phyloP scores from a whole-genome alignment of 2,797 vertebrate genomes.

The Champsocephalus esox region DNA sequence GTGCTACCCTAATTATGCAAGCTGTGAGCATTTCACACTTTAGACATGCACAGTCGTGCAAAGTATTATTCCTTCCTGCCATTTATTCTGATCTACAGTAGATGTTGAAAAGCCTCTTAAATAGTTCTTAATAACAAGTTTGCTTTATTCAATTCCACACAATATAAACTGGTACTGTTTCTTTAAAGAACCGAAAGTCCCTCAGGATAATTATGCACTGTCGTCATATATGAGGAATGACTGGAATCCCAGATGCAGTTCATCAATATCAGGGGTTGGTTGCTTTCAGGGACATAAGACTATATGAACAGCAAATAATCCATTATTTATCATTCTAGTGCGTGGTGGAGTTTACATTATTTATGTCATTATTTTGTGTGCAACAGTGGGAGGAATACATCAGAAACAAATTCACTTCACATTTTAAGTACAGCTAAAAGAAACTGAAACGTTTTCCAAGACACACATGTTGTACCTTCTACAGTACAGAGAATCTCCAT shows the following conservation, averaged over 20 bases:
- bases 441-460: slow-evolving; percentile 1
- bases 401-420: slow-evolving; percentile 5
- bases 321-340: slow-evolving; percentile 30
- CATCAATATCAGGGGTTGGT: not conserved
- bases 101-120: not conserved
- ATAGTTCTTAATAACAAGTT: not conserved
- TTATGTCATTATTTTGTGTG: slow-evolving; percentile 40
- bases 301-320: slow-evolving; percentile 32
- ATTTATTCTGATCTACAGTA: not conserved
- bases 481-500: slow-evolving; percentile 13
- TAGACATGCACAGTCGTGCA: not conserved
- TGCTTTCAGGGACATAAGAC: slow-evolving; percentile 34
- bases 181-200: slow-evolving; percentile 4
- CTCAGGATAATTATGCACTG: not conserved
- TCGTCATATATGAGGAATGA: slow-evolving; percentile 11
- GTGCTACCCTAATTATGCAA: slow-evolving; percentile 17
- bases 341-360: slow-evolving; percentile 34
- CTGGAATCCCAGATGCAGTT: not conserved
- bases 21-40: slow-evolving; percentile 1
- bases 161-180: not conserved
- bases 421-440: slow-evolving; percentile 16
- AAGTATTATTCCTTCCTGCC: not conserved
- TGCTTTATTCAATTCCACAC: not conserved
- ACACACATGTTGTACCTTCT: slow-evolving; percentile 25
- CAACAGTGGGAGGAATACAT: slow-evolving; percentile 29